Conservation (phyloP, 1,140 invertebrate genomes). For the Caerostris darwini region DNA sequence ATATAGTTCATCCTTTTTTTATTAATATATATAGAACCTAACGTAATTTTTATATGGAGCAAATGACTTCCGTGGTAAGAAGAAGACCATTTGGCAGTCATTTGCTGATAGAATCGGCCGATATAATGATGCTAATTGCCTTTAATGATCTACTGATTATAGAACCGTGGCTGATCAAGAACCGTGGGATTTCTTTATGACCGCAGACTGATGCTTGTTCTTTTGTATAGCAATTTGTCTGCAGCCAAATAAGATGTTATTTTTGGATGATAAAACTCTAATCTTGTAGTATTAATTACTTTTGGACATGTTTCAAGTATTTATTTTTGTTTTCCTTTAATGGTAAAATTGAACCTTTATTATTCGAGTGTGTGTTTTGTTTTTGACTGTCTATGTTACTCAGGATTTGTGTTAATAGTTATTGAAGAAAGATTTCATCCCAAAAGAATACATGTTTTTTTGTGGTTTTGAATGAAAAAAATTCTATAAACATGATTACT, state of each 20-base stretch:
- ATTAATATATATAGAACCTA: too few relatives aligned
- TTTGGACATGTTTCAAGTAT: background rate
- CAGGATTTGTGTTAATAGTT: too few relatives aligned
- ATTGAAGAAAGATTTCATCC: too few relatives aligned
- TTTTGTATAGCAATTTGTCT: background rate
- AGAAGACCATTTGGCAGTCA: background rate
- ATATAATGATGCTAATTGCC: background rate
- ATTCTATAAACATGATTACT: too few relatives aligned
- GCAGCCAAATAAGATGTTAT: background rate
- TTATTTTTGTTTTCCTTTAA: background rate
- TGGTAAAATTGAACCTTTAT: background rate
- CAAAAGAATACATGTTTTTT: too few relatives aligned
- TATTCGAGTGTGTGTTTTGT: too few relatives aligned
- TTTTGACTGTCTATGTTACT: too few relatives aligned
- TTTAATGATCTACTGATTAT: background rate
- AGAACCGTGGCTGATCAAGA: background rate
- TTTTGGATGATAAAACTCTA: background rate
- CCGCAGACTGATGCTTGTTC: background rate
- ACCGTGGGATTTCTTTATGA: background rate
- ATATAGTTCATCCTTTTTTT: too few relatives aligned
- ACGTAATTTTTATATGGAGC: too few relatives aligned
- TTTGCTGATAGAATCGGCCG: constrained; percentile 18
- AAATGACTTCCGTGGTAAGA: constrained; percentile 24
- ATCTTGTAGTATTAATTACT: background rate
- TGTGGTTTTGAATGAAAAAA: too few relatives aligned